phyloP scores from a whole-genome alignment of 2,113 vertebrate genomes.

The Hyaena hyaena region DNA sequence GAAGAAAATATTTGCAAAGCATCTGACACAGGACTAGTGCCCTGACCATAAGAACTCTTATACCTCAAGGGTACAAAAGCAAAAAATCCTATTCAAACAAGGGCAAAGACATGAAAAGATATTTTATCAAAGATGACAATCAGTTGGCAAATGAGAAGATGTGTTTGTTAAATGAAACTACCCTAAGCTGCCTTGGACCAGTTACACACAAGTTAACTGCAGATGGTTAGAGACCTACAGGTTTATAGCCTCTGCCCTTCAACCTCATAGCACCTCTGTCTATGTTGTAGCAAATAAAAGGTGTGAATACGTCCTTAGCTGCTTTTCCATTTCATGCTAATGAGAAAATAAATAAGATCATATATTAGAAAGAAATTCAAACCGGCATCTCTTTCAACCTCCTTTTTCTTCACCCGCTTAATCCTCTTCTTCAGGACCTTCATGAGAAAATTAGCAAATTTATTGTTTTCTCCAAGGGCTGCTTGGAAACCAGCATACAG shows the following conservation, averaged over 20 bases:
- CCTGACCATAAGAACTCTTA: background rate
- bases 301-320: background rate
- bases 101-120: background rate
- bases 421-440: constrained; percentile 92
- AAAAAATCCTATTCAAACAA: background rate
- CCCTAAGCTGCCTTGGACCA: background rate
- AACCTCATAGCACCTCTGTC: background rate
- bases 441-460: constrained; percentile 91
- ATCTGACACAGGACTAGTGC: background rate
- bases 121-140: background rate
- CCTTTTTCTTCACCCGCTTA: constrained; percentile 87
- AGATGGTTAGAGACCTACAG: background rate
- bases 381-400: constrained; percentile 84
- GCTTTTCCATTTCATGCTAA: background rate
- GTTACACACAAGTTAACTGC: background rate
- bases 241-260: background rate
- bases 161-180: background rate
- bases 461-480: constrained; percentile 92
- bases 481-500: constrained; percentile 87
- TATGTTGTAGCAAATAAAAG: background rate
- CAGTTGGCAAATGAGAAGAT: background rate
- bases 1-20: background rate
- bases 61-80: background rate
- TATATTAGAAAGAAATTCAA: constrained; percentile 41
- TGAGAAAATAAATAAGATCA: background rate